Evolutionary conservation across 2,113 vertebrate genomes (phyloP).

Genomic region (Mus pahari): DNA sequence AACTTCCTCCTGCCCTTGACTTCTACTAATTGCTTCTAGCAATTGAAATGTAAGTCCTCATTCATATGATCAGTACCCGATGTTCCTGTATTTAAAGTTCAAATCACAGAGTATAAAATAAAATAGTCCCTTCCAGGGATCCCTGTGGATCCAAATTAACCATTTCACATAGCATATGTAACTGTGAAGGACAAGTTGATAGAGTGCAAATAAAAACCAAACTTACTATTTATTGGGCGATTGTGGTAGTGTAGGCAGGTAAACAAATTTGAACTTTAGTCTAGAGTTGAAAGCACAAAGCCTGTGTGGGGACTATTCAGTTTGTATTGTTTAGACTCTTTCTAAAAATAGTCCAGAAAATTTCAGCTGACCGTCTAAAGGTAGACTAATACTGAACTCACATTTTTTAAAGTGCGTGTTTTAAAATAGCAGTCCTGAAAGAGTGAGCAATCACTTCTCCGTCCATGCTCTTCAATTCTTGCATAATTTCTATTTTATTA

Average conservation of each 20-base stretch:
- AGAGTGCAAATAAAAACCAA: slow-evolving; percentile 35
- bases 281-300: not conserved
- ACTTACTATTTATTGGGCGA: not conserved
- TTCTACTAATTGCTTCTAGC: not conserved
- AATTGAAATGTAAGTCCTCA: slow-evolving; percentile 37
- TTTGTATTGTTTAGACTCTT: slow-evolving; percentile 3
- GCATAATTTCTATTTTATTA: not conserved
- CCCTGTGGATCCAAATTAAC: not conserved
- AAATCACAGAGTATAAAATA: slow-evolving; percentile 43
- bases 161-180: not conserved
- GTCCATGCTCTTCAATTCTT: not conserved
- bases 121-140: not conserved
- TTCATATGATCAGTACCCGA: not conserved
- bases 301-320: not conserved
- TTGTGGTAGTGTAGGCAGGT: not conserved
- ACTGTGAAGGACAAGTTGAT: not conserved
- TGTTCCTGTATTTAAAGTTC: slow-evolving; percentile 24
- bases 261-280: not conserved
- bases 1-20: not conserved
- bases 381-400: not conserved
- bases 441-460: not conserved
- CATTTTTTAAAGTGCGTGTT: slow-evolving; percentile 1
- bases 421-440: slow-evolving; percentile 32
- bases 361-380: slow-evolving; percentile 7
- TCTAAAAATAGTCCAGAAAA: not conserved